Base-by-base conservation (phyloP, 1,140 invertebrate genomes). In the Globodera ellingtonae region DNA sequence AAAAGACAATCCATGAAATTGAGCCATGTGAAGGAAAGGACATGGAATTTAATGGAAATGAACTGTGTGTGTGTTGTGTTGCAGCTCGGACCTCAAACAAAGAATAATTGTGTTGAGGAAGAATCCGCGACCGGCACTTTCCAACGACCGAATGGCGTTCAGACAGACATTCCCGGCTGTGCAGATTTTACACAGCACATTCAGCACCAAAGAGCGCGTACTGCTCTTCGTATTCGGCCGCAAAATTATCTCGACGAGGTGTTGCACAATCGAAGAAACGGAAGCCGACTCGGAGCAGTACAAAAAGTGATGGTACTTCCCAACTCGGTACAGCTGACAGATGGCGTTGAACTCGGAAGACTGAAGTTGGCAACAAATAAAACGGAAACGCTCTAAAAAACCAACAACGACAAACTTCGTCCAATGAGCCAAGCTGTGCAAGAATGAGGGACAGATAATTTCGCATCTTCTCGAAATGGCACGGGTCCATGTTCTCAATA, bases 401-500 rank as follows among this genome's bases (percentile, higher is more conserved):
- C 2, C 35, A 35, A 35, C 35, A 35, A 35, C 35, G 35, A 35
- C 35, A 35, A 35, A 35, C 35, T 65, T 65, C 59, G 59, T 15
- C 59, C 59, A 65, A 15, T 21, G 59, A 65, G 59, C 21, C 21
- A 3, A 65, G 59, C 59, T 21, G 13, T 65, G 13, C 13, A 13
- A 3, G 59, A 35, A 80, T 47, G 24, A 50, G 46, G 10, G 50
- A 47, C 10, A 80, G 4, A 81, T 80, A 82, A 35, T 82, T 24
- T 4, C 82, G 24, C 15, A 80, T 82, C 47, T 72, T 21, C 6
- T 80, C 79, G 10, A 82, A 48, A 24, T 44, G 62, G 52, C 4
- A 66, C 10, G 79, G 79, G 44, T 80, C 79, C 44, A 83, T 24
- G 46, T 80, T 80, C 67, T 80, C 79, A 15, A 67, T 56, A 24